Evolutionary conservation across 2,888 invertebrate species (phyloP), one percentile per base, ranked within the genome.

Genomic region (Apocheima hispidaria): DNA sequence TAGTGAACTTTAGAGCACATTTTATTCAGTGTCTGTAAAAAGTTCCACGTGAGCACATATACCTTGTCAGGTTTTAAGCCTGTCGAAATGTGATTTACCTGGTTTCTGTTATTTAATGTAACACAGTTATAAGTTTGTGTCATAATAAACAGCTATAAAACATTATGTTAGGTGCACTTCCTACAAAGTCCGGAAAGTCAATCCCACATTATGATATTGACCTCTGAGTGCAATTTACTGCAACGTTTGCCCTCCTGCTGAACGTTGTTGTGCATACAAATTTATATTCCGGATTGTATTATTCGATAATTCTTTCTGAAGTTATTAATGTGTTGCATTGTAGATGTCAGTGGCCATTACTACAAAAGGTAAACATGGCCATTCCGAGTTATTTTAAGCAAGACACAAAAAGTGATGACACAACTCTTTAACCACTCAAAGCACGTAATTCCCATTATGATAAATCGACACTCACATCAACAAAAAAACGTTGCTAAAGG

Each of bases 351-450:
- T 52, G 40, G 44, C 33, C 28, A 18, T 12, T n/a, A n/a, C 50
- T 23, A 51, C 35, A 41, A 33, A 60, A 52, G 56, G 51, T 46
- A 48, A 51, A 51, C 51, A 48, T 41, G 55, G 61, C n/a, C 40
- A 56, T 33, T 56, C 40, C 56, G 38, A 56, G 55, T 46, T 56
- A 56, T 51, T 56, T 44, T 9, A 20, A 41, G 38, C 50, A 41
- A 38, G 18, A 3, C 53, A 60, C 50, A 61, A 61, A 61, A 44
- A 49, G 14, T n/a, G 50, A 51, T 55, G 60, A 60, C 55, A 60
- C 49, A 60, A 49, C 54, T 30, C 10, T 36, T 41, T 59, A 10
- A 33, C 18, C 46, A 40, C 60, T 60, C 23, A 40, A 56, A n/a
- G 26, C 56, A 38, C 50, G 51, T 61, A 61, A 46, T 46, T 46